Conservation (phyloP, 2,888 invertebrate species). For the Drosophila vallismaia region DNA sequence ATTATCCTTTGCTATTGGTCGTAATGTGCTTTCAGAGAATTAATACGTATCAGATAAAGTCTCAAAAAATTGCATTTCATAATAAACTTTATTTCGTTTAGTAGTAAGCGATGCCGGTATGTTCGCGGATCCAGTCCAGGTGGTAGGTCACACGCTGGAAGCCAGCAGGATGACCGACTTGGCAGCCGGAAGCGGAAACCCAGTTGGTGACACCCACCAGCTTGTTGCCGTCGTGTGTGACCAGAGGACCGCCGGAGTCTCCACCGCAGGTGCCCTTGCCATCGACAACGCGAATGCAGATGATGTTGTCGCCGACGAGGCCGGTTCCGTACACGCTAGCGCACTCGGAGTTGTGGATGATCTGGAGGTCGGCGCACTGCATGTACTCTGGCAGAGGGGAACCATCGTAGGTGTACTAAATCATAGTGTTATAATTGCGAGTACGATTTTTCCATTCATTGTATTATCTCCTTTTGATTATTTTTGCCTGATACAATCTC, state of each 20-base stretch:
- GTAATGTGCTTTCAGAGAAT: too few relatives aligned
- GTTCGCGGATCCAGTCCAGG: constrained; percentile 67
- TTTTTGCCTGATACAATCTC: neutral
- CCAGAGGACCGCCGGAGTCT: constrained; percentile 81
- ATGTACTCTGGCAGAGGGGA: constrained; percentile 76
- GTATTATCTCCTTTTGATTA: neutral
- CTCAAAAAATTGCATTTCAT: neutral
- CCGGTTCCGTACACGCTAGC: constrained; percentile 81
- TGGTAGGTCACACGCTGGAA: constrained; percentile 68
- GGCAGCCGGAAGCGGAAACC: constrained; percentile 53
- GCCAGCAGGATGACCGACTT: constrained; percentile 10
- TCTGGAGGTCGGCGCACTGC: constrained; percentile 55
- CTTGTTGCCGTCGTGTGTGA: constrained; percentile 49
- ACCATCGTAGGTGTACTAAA: constrained; percentile 45
- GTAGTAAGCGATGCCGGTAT: constrained; percentile 64
- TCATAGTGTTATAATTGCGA: constrained; percentile 15
- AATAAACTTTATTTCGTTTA: constrained; percentile 16
- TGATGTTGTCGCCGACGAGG: constrained; percentile 51
- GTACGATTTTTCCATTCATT: neutral
- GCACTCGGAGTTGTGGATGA: constrained; percentile 77
- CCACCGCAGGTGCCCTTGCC: constrained; percentile 72
- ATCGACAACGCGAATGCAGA: constrained; percentile 65
- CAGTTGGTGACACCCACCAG: constrained; percentile 75
- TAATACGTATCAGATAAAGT: too few relatives aligned
- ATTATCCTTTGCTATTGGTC: too few relatives aligned